Evolutionary conservation across 2,888 invertebrate species (phyloP).

Genomic region (Aspidapion aeneum): DNA sequence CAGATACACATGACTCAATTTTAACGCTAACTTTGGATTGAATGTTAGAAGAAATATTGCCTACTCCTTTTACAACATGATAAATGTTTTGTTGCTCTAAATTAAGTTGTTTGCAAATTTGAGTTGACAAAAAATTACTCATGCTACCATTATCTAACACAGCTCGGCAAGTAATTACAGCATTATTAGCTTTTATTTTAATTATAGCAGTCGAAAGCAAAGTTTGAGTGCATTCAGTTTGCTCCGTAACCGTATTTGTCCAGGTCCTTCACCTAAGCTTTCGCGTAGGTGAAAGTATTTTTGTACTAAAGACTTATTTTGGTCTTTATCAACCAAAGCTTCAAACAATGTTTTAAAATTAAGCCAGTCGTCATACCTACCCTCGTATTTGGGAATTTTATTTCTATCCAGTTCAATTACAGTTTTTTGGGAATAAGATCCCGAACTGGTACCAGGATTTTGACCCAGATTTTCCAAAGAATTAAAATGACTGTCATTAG

Average conservation of each 20-base stretch:
- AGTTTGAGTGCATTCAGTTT: not conserved
- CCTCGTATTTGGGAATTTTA: constrained; percentile 1
- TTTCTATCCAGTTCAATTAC: not conserved
- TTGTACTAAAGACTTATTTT: not conserved
- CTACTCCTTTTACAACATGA: constrained; percentile 4
- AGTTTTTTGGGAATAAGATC: not conserved
- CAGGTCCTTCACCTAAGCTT: not conserved
- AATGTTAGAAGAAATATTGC: constrained; percentile 7
- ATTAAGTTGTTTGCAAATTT: constrained; percentile 7
- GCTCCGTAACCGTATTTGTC: no score
- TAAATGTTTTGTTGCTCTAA: constrained; percentile 1
- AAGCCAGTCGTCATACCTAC: not conserved
- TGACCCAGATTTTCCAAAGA: no score
- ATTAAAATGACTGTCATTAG: not conserved
- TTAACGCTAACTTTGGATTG: constrained; percentile 4
- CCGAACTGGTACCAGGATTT: no score
- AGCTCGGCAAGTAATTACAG: not conserved
- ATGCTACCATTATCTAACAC: constrained; percentile 11
- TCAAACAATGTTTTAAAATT: not conserved
- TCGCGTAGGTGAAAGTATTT: not conserved
- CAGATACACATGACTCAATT: constrained; percentile 4
- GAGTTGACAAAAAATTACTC: constrained; percentile 5
- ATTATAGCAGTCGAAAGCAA: constrained; percentile 9
- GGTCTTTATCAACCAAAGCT: not conserved
- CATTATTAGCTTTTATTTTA: not conserved